Percentiles rank a stretch among this genome's conserved stretches.
Evolutionary conservation across 1,140 invertebrate genomes (phyloP).

Genomic region (Littorina saxatilis): DNA sequence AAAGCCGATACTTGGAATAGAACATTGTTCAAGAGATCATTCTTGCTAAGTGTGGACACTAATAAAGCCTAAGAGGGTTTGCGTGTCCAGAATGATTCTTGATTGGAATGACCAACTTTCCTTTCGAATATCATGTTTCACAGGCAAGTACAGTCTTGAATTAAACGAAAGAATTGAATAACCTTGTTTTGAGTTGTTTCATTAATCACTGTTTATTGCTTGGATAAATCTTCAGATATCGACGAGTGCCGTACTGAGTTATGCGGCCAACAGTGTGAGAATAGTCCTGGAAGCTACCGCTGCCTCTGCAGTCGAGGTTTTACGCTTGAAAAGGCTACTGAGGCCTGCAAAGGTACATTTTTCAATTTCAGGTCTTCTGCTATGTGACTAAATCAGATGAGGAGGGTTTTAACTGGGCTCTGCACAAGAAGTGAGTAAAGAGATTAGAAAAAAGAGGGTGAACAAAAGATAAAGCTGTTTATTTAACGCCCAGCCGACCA

Average conservation of each 20-base stretch:
- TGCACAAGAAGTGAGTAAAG: too few relatives aligned
- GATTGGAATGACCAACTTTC: not conserved
- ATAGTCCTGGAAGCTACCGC: not conserved
- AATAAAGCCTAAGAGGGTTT: not conserved
- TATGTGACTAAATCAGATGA: too few relatives aligned
- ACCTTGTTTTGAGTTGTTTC: not conserved
- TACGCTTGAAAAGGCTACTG: not conserved
- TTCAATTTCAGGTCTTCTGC: too few relatives aligned
- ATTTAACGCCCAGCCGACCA: too few relatives aligned
- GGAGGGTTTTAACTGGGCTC: too few relatives aligned
- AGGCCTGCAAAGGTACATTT: not conserved
- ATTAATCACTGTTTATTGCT: not conserved
- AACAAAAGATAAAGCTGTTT: too few relatives aligned
- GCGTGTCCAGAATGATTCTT: not conserved
- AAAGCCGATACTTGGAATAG: not conserved
- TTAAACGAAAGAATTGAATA: not conserved
- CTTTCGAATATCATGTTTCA: not conserved
- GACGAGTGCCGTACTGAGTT: not conserved
- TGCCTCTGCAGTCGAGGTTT: not conserved
- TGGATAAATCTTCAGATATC: not conserved
- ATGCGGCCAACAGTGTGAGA: not conserved
- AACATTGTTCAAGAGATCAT: not conserved
- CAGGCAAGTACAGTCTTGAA: not conserved
- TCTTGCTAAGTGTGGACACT: not conserved
- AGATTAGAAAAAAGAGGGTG: too few relatives aligned